Conservation (phyloP, 35 echinoderm and acorn worm species). For the Lytechinus pictus region DNA sequence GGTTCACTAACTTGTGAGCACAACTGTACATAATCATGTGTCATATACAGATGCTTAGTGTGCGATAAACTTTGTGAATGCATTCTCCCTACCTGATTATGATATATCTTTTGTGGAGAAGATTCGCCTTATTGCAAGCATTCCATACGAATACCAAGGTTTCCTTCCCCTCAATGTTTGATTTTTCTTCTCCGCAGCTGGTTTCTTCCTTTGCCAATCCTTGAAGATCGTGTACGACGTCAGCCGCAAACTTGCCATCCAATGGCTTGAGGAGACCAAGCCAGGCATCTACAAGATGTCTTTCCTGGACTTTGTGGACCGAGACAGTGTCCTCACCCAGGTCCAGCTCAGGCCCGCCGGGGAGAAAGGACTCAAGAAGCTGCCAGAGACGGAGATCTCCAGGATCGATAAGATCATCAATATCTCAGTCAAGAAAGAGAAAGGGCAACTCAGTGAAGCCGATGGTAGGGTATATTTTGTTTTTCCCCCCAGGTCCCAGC, state of each 20-base stretch:
- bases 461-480: conserved; percentile 59
- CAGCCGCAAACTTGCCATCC: conserved; percentile 72
- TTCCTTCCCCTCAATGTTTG: background rate
- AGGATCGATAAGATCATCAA: conserved; percentile 85
- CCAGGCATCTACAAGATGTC: conserved; percentile 83
- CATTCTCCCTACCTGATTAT: no score
- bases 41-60: no score
- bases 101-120: no score
- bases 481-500: no score
- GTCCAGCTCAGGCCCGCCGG: conserved; percentile 73
- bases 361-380: conserved; percentile 58
- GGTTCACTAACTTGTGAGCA: no score
- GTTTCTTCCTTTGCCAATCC: conserved; percentile 86
- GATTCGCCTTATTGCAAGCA: no score
- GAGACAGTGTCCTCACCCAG: conserved; percentile 83
- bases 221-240: conserved; percentile 83
- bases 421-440: conserved; percentile 86
- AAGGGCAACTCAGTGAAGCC: conserved; percentile 77
- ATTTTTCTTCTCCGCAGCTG: conserved; percentile 1
- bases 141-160: no score
- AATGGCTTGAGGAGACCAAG: conserved; percentile 82
- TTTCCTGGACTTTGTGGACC: conserved; percentile 84
- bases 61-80: no score
- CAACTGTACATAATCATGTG: no score
- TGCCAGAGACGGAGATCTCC: conserved; percentile 70